A percentile compares a stretch with the other conserved stretches of the same genome.
phyloP scores from a whole-genome alignment of 1,140 invertebrate genomes.

The Agrypnia vestita region DNA sequence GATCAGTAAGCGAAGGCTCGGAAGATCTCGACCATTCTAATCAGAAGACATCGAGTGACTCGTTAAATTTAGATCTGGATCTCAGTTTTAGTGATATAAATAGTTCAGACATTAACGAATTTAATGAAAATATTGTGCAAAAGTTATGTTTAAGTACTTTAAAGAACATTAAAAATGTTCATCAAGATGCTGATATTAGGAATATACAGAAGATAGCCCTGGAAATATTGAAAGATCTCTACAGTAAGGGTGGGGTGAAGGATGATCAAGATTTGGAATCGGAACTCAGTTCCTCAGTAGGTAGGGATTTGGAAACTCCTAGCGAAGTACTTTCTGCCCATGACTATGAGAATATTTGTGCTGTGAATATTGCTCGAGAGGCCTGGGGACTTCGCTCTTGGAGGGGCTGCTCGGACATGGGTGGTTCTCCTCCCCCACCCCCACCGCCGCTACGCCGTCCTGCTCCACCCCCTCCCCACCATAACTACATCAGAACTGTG shows the following conservation, averaged over 20 bases:
- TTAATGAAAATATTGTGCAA: slow-evolving; percentile 73
- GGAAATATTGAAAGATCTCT: slow-evolving; percentile 72
- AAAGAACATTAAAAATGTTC: slow-evolving; percentile 72
- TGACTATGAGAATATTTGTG: slow-evolving; percentile 81
- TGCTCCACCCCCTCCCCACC: slow-evolving; percentile 70
- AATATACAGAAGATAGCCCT: slow-evolving; percentile 73
- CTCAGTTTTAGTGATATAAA: slow-evolving; percentile 73
- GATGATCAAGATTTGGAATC: slow-evolving; percentile 59
- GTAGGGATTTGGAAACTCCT: slow-evolving; percentile 72
- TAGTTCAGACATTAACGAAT: slow-evolving; percentile 72
- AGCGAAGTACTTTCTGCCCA: slow-evolving; percentile 77
- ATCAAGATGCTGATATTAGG: slow-evolving; percentile 72
- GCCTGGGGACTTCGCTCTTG: slow-evolving; percentile 80
- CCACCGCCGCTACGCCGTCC: slow-evolving; percentile 67
- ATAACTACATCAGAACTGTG: slow-evolving; percentile 74
- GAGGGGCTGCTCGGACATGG: slow-evolving; percentile 79
- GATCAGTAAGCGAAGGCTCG: slow-evolving; percentile 51
- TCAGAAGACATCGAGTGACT: slow-evolving; percentile 71
- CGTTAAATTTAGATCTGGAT: slow-evolving; percentile 72
- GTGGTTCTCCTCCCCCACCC: slow-evolving; percentile 73
- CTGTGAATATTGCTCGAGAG: slow-evolving; percentile 78
- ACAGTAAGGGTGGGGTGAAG: slow-evolving; percentile 68
- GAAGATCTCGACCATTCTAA: slow-evolving; percentile 64
- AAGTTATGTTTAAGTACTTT: slow-evolving; percentile 72
- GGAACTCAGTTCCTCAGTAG: slow-evolving; percentile 55